These are phyloP conservation scores for Montifringilla adamsi DNA, from an alignment of 2,113 vertebrate genomes.

Conservation along the genomic window DNA sequence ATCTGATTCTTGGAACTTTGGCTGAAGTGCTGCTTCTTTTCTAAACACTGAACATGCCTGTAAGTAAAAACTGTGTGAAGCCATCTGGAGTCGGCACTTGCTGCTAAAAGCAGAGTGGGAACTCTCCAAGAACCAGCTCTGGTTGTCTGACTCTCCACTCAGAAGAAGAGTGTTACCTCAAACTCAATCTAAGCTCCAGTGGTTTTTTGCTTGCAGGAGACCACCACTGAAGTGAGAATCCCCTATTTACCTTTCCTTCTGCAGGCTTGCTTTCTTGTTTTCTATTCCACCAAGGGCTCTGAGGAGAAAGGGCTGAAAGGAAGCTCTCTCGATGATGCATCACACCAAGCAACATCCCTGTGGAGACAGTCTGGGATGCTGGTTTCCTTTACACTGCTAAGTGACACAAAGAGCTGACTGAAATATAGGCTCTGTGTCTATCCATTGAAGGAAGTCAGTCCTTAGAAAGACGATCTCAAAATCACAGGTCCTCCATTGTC, in stretches of 20 bases:
- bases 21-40: background rate
- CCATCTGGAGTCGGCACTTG: background rate
- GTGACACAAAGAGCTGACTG: background rate
- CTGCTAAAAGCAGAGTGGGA: background rate
- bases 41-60: background rate
- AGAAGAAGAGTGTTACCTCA: background rate
- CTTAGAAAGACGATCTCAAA: background rate
- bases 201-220: background rate
- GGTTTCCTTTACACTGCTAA: background rate
- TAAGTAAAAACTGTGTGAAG: background rate
- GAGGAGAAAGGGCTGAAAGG: background rate
- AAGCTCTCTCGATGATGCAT: background rate
- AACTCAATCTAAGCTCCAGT: background rate
- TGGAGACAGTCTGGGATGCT: background rate
- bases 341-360: background rate
- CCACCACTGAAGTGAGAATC: background rate
- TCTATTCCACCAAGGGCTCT: background rate
- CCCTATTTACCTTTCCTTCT: background rate
- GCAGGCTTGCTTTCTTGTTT: background rate
- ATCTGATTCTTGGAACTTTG: background rate
- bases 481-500: background rate
- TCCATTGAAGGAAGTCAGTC: background rate
- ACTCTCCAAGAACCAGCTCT: background rate
- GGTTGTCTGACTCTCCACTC: background rate
- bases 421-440: background rate